These are phyloP conservation scores for Acanthiza pusilla DNA, from an alignment of 2,797 vertebrate genomes.

Conservation along the genomic window DNA sequence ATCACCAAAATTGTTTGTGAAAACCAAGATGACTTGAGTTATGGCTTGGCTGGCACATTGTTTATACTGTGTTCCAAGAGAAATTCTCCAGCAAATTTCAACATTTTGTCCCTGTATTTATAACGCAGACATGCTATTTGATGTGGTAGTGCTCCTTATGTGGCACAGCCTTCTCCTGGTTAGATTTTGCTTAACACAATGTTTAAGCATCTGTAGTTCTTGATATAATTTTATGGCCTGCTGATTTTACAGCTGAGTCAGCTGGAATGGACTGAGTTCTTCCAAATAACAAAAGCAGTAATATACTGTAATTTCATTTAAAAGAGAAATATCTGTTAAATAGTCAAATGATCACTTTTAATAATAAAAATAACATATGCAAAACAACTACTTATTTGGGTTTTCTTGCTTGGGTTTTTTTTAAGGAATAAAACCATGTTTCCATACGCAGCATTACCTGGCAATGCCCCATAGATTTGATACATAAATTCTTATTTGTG, in stretches of 20 bases:
- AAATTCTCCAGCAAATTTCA: not conserved
- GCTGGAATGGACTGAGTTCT: not conserved
- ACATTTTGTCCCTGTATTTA: not conserved
- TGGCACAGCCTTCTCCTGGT: not conserved
- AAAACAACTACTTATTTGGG: not conserved
- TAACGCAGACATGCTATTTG: not conserved
- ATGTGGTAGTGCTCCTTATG: not conserved
- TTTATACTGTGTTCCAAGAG: not conserved
- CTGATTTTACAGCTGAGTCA: not conserved
- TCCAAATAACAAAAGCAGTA: not conserved
- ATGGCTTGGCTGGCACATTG: not conserved
- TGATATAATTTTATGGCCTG: not conserved
- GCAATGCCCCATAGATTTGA: not conserved
- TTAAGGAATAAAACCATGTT: not conserved
- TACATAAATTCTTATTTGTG: not conserved
- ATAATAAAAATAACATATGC: not conserved
- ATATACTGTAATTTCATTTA: not conserved
- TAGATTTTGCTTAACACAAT: not conserved
- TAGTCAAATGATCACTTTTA: not conserved
- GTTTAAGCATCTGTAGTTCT: not conserved
- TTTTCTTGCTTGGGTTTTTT: not conserved
- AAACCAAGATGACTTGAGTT: not conserved
- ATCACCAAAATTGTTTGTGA: not conserved
- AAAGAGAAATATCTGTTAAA: not conserved
- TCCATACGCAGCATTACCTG: not conserved